Percentiles rank a stretch among this genome's conserved stretches.
These are phyloP conservation scores for Cyprinodon tularosa DNA, from an alignment of 2,113 vertebrate genomes.

Conservation along the genomic window DNA sequence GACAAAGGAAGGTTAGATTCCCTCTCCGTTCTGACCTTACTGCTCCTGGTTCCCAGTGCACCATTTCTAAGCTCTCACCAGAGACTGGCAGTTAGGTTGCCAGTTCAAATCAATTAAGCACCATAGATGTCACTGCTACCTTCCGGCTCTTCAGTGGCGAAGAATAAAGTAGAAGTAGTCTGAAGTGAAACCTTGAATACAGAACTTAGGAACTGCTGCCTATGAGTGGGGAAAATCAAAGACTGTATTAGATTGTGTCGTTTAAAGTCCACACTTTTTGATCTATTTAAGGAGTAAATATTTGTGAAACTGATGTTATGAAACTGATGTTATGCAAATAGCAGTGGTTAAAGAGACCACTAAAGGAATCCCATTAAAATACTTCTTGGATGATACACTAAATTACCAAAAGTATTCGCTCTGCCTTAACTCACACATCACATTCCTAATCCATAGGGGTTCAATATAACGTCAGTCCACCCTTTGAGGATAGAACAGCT, in stretches of 20 bases:
- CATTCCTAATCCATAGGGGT: too few species aligned
- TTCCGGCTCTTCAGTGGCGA: constrained; percentile 27
- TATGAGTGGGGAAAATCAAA: background rate
- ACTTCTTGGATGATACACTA: too few species aligned
- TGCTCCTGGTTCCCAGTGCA: constrained; percentile 25
- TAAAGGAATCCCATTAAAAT: too few species aligned
- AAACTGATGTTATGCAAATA: too few species aligned
- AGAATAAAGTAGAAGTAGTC: constrained; percentile 33
- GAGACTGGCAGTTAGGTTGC: constrained; percentile 25
- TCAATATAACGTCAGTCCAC: too few species aligned
- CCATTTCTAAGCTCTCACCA: constrained; percentile 42
- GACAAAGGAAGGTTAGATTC: constrained; percentile 26
- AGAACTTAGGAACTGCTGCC: constrained; percentile 13
- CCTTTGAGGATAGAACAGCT: too few species aligned
- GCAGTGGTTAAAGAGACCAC: too few species aligned
- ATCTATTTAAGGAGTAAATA: background rate
- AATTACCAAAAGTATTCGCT: too few species aligned
- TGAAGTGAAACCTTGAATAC: constrained; percentile 30
- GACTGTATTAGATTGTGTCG: background rate
- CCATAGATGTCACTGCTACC: constrained; percentile 34
- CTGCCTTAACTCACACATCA: too few species aligned
- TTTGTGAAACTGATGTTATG: background rate
- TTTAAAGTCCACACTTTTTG: background rate
- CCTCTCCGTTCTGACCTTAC: constrained; percentile 48
- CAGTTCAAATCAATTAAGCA: constrained; percentile 52